Percentiles rank a stretch among this genome's conserved stretches.
Conservation (phyloP, 2,888 invertebrate species). For the Eretmocerus hayati region DNA sequence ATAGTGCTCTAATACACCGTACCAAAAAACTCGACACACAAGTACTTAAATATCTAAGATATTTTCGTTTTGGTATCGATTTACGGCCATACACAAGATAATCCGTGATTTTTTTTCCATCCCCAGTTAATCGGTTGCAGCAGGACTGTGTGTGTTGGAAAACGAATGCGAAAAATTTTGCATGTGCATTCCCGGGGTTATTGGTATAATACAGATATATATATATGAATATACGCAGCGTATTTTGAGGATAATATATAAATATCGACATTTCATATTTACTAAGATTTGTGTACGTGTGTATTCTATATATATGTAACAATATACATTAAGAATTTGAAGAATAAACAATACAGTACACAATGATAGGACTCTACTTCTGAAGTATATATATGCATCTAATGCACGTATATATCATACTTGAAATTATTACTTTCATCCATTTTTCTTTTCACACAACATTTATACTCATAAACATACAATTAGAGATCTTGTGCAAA, state of each 20-base stretch:
- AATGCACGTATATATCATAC: slow-evolving; percentile 31
- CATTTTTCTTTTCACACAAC: slow-evolving; percentile 22
- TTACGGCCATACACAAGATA: background rate
- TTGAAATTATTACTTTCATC: slow-evolving; percentile 30
- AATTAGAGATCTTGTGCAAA: slow-evolving; percentile 28
- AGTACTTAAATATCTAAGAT: no score
- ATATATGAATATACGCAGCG: slow-evolving; percentile 33
- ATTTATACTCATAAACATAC: slow-evolving; percentile 27
- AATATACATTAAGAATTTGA: slow-evolving; percentile 42
- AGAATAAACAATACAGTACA: slow-evolving; percentile 41
- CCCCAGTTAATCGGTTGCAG: slow-evolving; percentile 10
- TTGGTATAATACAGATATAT: slow-evolving; percentile 34
- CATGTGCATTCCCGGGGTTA: slow-evolving; percentile 42
- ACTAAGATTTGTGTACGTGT: slow-evolving; percentile 32
- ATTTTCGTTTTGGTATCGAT: no score
- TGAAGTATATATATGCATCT: slow-evolving; percentile 38
- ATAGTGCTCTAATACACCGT: slow-evolving; percentile 13
- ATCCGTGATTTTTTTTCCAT: background rate
- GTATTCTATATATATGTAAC: slow-evolving; percentile 29
- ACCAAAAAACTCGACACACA: slow-evolving; percentile 19
- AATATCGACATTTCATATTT: slow-evolving; percentile 34
- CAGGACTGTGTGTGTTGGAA: slow-evolving; percentile 18
- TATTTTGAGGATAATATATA: slow-evolving; percentile 36
- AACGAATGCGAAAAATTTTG: slow-evolving; percentile 36
- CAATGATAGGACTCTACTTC: slow-evolving; percentile 44